phyloP scores from a whole-genome alignment of 2,113 vertebrate genomes.

The Indicator indicator region DNA sequence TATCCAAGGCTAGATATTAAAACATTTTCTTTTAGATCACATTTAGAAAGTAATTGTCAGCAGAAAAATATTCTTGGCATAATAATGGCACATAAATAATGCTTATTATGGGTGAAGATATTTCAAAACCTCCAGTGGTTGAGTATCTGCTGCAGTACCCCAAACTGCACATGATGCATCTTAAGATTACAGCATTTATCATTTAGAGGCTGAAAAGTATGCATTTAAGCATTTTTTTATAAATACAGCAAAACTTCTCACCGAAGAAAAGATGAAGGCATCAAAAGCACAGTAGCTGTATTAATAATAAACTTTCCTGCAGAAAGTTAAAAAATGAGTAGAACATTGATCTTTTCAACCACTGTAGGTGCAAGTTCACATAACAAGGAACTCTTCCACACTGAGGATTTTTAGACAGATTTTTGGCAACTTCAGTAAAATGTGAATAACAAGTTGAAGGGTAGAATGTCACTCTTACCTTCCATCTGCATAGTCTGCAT shows the following conservation, averaged over 20 bases:
- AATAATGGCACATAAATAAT: background rate
- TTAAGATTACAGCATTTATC: background rate
- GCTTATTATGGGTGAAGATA: background rate
- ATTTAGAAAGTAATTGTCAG: background rate
- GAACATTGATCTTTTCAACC: background rate
- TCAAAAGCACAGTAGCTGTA: background rate
- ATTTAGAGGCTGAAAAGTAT: background rate
- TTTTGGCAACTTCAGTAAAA: background rate
- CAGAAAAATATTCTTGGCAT: background rate
- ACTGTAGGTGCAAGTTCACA: background rate
- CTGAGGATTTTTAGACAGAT: background rate
- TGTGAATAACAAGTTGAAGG: background rate
- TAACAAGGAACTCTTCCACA: background rate
- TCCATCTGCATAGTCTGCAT: conserved; percentile 92
- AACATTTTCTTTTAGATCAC: background rate
- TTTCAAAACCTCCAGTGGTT: background rate
- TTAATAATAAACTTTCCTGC: background rate
- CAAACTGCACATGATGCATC: background rate
- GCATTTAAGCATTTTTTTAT: background rate
- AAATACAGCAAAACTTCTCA: background rate
- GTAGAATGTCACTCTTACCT: conserved; percentile 76
- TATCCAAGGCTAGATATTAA: background rate
- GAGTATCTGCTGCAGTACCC: background rate
- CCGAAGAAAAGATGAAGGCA: background rate
- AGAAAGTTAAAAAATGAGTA: background rate